Base-by-base conservation (phyloP, 2,113 vertebrate species). In the Lepidothrix coronata region DNA sequence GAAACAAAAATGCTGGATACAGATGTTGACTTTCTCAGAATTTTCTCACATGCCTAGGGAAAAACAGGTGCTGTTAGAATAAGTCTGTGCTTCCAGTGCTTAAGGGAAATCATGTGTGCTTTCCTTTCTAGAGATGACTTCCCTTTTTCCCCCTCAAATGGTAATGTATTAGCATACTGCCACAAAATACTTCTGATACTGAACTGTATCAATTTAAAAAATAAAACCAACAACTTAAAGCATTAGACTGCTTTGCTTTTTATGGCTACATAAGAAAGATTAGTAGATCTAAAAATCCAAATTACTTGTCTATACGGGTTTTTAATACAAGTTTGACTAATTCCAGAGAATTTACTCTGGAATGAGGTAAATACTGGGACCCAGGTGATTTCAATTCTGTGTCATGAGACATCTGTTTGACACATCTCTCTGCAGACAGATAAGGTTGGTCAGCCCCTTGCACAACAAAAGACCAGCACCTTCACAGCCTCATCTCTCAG, bases 1-100 rank as follows among this genome's bases (percentile, higher is more conserved):
- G 72, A 71, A 85, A 43, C 15, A 70, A 46, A 89, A 88, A 70
- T 19, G 62, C 54, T 85, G 33, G 51, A 89, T 88, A 82, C 75
- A 93, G 85, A 95, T 90, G 89, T 74, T 90, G 68, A 75, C 31
- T 63, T 39, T 39, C 39, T 95, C 58, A 79, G 54, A 89, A 92
- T 71, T 51, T 84, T 86, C 62, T 61, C 74, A 48, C 46, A 55
- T 19, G 92, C 91, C 91, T 94, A 89, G 88, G 86, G 86, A 91
- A 94, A 96, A 94, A 88, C 88, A 95, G 90, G 86, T 94, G 95
- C 73, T 92, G 43, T 68, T 25, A 46, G n/a, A 88, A 85, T 51
- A 14, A 20, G 15, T 81, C 25, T 27, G 25, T 8, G 8, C 70
- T 76, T 74, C 63, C 68, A 87, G 37, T 3, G 13, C 87, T 88